These are phyloP conservation scores for Tichodroma muraria DNA, from an alignment of 2,113 vertebrate species.

Conservation along the genomic window DNA sequence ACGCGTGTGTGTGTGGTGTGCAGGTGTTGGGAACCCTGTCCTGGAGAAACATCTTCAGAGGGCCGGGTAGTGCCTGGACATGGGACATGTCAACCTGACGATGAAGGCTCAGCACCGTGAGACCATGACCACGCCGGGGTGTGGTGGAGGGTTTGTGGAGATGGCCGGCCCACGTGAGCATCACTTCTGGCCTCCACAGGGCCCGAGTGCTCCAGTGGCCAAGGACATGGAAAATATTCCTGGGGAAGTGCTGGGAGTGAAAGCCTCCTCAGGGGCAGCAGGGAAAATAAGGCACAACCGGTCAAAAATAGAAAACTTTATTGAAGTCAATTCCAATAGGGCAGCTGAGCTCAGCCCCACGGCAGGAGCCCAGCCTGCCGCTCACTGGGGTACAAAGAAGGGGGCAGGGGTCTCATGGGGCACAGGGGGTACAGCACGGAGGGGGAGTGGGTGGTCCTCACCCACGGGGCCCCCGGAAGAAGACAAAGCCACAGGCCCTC, in stretches of 20 bases:
- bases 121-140: fast-evolving
- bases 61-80: neutral
- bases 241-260: neutral
- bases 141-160: neutral
- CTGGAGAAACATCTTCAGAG: neutral
- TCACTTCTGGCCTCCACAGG: neutral
- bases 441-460: neutral
- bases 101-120: neutral
- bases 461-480: neutral
- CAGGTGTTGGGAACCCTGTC: neutral
- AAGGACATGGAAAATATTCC: neutral
- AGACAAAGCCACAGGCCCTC: constrained; percentile 1
- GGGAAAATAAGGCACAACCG: constrained; percentile 70
- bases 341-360: constrained; percentile 25
- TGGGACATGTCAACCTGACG: neutral
- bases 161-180: fast-evolving
- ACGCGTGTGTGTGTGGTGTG: neutral
- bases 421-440: neutral
- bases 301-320: constrained; percentile 79
- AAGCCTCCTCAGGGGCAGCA: constrained; percentile 37
- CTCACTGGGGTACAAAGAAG: neutral
- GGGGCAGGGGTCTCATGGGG: neutral
- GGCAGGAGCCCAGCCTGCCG: constrained; percentile 41
- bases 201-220: neutral
- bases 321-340: constrained; percentile 59